A percentile compares a stretch with the other conserved stretches of the same genome.
Conservation (phyloP, 2,113 vertebrate species). For the Hypomesus transpacificus region DNA sequence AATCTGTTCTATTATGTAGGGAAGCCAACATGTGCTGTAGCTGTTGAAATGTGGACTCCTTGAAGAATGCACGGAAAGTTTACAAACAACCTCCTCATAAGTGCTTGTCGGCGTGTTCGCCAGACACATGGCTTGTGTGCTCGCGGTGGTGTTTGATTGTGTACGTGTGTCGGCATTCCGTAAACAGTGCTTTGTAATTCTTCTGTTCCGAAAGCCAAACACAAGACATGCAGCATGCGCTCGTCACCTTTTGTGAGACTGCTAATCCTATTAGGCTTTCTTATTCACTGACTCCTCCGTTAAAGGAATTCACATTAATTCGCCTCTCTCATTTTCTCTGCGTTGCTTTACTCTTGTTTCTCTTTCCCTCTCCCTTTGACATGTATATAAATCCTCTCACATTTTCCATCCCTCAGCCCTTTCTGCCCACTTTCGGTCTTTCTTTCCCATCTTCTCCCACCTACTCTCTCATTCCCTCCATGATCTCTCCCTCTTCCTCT, state of each 20-base stretch:
- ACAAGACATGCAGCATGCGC: constrained; percentile 15
- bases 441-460: not conserved
- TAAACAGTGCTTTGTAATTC: constrained; percentile 16
- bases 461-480: constrained; percentile 1
- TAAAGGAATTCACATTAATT: not conserved
- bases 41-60: constrained; percentile 15
- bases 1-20: not conserved
- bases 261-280: constrained; percentile 39
- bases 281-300: constrained; percentile 20
- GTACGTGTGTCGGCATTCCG: constrained; percentile 1
- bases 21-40: constrained; percentile 9
- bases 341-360: not conserved
- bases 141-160: constrained; percentile 1
- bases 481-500: not conserved
- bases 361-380: not conserved
- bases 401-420: not conserved
- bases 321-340: not conserved
- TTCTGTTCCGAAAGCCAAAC: constrained; percentile 19
- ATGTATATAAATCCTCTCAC: not conserved
- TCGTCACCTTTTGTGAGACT: constrained; percentile 32
- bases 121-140: constrained; percentile 1
- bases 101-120: not conserved
- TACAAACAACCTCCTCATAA: constrained; percentile 4
- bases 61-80: constrained; percentile 15
- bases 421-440: not conserved